These are phyloP conservation scores for Listronotus bonariensis DNA, from an alignment of 1,140 invertebrate genomes.

Conservation along the genomic window DNA sequence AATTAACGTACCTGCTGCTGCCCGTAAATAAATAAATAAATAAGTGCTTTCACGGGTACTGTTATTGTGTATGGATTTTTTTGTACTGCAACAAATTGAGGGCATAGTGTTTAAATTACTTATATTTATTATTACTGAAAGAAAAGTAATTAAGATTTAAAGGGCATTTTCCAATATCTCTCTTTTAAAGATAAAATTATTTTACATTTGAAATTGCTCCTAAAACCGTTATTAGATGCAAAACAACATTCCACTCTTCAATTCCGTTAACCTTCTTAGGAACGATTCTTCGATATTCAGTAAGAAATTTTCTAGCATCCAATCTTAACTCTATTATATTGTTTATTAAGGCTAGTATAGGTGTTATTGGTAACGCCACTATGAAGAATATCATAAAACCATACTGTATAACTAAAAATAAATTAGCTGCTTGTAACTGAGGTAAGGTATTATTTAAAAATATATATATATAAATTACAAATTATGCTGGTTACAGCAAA, in stretches of 20 bases:
- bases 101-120: no score
- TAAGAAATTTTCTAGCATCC: constrained; percentile 1
- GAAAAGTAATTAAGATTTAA: no score
- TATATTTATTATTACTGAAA: no score
- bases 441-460: no score
- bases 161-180: no score
- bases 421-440: no score
- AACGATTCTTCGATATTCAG: background rate
- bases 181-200: no score
- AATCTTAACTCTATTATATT: constrained; percentile 5
- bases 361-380: background rate
- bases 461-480: no score
- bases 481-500: no score
- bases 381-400: constrained; percentile 5
- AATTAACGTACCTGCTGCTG: background rate
- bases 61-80: no score
- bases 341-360: constrained; percentile 1
- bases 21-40: no score
- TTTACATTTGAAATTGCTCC: constrained; percentile 1
- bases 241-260: constrained; percentile 4
- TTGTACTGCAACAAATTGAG: no score
- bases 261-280: constrained; percentile 2
- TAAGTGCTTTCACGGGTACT: background rate
- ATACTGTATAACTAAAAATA: constrained; percentile 10
- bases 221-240: background rate